These are phyloP conservation scores for Andrena camellia DNA, from an alignment of 2,888 invertebrate species.

Conservation along the genomic window DNA sequence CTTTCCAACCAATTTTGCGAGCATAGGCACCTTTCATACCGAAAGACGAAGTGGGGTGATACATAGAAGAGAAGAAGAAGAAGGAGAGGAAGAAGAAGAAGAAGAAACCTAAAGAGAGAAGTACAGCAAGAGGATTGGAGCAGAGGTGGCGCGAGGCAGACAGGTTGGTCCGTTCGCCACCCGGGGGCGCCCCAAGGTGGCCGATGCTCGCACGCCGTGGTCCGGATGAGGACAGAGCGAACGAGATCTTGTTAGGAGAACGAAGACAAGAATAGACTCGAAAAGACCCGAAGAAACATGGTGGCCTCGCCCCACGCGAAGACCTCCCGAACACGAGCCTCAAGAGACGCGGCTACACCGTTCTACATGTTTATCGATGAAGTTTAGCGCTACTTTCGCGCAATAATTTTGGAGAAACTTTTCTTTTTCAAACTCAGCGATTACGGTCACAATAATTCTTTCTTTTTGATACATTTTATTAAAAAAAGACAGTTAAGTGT, in stretches of 20 bases:
- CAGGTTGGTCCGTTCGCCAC: constrained; percentile 83
- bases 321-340: constrained; percentile 80
- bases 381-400: constrained; percentile 50
- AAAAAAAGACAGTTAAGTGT: not conserved
- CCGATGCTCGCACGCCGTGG: constrained; percentile 80
- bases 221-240: constrained; percentile 66
- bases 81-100: constrained; percentile 31
- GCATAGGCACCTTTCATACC: constrained; percentile 31
- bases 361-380: constrained; percentile 59
- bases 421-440: not conserved
- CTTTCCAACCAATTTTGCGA: not conserved
- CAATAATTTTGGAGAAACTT: constrained; percentile 19
- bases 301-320: constrained; percentile 85
- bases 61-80: constrained; percentile 21
- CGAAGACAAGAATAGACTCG: constrained; percentile 62
- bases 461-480: not conserved
- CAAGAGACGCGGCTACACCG: constrained; percentile 56
- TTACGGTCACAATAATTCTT: not conserved
- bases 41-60: constrained; percentile 48
- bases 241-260: constrained; percentile 42
- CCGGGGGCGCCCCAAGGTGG: constrained; percentile 84
- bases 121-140: constrained; percentile 70
- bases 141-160: constrained; percentile 78
- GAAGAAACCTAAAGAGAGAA: constrained; percentile 48
- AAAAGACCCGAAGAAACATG: constrained; percentile 79